Base-by-base conservation (phyloP, 2,113 vertebrate genomes). In the Nesoenas mayeri region DNA sequence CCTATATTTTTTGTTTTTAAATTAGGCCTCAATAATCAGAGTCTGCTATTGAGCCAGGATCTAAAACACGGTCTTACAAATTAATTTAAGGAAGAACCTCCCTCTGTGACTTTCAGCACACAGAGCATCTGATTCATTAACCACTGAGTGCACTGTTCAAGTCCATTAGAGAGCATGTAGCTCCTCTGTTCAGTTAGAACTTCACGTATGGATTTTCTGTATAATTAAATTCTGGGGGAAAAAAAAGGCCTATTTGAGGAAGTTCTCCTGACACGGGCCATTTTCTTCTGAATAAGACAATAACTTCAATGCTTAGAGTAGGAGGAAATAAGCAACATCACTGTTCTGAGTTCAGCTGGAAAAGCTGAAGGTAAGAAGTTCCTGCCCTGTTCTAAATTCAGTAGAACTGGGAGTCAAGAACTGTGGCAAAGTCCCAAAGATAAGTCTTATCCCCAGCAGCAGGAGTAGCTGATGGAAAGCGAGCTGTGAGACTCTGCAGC, bases 401-500 rank as follows among this genome's bases (percentile, higher is more conserved):
- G 14, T 64, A 29, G 47, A 85, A 54, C 20, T 61, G 31, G 8
- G 11, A 91, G 34, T 75, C 53, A 61, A 81, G 73, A 84, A 42
- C 14, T 0, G 0, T 10, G 36, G 29, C 51, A 64, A 7, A 12
- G 22, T 56, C 87, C 85, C 71, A 40, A n/a, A 71, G 40, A 0
- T 47, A 56, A 78, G 29, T 51, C 67, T 75, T 66, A n/a, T 22
- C 5, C 36, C 38, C 24, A 58, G 10, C 9, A 65, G 69, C 64
- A 70, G 56, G 60, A 73, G 12, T 79, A 69, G 34, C 26, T 85
- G 62, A 50, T 51, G 50, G 38, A 29, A 85, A 72, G 32, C 36
- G 71, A 91, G 34, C 42, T 42, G 38, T 21, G 17, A 79, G 19
- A 79, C 9, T 12, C 42, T 67, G 18, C 42, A 38, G 25, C 44